Evolutionary conservation across 1,140 invertebrate species (phyloP).

Genomic region (Listronotus oregonensis): DNA sequence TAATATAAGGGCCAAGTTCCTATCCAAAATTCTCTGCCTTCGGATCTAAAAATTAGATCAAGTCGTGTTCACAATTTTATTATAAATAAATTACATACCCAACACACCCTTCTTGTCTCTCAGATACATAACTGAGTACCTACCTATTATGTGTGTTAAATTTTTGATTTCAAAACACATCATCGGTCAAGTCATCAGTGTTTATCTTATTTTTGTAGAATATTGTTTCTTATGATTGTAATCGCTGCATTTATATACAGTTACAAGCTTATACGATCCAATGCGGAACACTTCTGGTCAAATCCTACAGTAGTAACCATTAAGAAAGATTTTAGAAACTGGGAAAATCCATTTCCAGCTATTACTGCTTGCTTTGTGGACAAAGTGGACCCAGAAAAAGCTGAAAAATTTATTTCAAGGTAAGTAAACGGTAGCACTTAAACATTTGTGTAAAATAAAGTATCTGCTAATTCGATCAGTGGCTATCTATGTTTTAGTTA

Average conservation of each 20-base stretch:
- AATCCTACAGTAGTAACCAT: constrained; percentile 66
- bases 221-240: constrained; percentile 59
- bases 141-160: too few relatives aligned
- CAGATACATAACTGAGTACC: too few relatives aligned
- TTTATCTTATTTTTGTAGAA: constrained; percentile 48
- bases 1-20: too few relatives aligned
- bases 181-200: too few relatives aligned
- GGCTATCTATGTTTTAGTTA: neutral
- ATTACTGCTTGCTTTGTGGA: constrained; percentile 60
- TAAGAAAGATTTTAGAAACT: constrained; percentile 65
- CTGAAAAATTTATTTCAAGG: constrained; percentile 46
- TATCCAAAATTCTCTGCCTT: too few relatives aligned
- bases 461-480: neutral
- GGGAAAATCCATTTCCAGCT: constrained; percentile 62
- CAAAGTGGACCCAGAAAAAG: constrained; percentile 52
- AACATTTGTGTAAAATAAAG: neutral
- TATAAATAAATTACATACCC: too few relatives aligned
- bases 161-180: too few relatives aligned
- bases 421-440: constrained; percentile 11
- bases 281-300: constrained; percentile 60
- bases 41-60: too few relatives aligned
- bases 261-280: constrained; percentile 55
- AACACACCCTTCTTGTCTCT: too few relatives aligned
- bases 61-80: too few relatives aligned
- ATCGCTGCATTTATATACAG: constrained; percentile 54